Evolutionary conservation across 2,888 invertebrate species (phyloP), one percentile per base, ranked within the genome.

Genomic region (Lampropteryx suffumata): DNA sequence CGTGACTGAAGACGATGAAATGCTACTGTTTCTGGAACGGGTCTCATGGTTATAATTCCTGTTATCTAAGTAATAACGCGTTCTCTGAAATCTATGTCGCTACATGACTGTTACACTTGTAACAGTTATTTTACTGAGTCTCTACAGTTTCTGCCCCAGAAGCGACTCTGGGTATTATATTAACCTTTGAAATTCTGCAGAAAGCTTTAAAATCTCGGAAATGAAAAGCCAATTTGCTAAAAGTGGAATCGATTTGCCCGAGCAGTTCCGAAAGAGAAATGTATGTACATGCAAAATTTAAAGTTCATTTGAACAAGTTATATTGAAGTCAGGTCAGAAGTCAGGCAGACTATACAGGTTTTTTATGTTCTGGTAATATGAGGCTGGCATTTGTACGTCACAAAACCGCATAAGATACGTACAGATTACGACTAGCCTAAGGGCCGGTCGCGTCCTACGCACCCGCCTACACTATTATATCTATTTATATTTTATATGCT

Each of bases 1-100:
- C 71, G 65, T 64, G 64, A 50, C 55, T 21, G 29, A 30, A 29
- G 49, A 53, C 33, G 52, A 54, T 53, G 33, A 14, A 14, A 37
- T 51, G 28, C 26, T 17, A 27, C 27, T 47, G 40, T 47, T 27
- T 34, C 24, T 50, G 37, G 28, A 52, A 26, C 36, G 21, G 11
- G 27, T 17, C 28, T 17, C 32, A 40, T 34, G 17, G 17, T 33
- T 29, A n/a, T 6, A 24, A 10, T 30, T 39, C 28, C 39, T 39
- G 39, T 39, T 39, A 17, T 39, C 27, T 9, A 26, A 26, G 26
- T 8, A 17, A 10, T 2, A 3, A 7, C 24, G 21, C 21, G 21
- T 24, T 28, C 1, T n/a, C n/a, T 28, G 27, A 9, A 28, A 12
- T 24, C 7, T 24, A 7, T 26, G 24, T 26, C 8, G 36, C 34